Percentiles rank a stretch among this genome's conserved stretches.
Evolutionary conservation across 2,888 invertebrate genomes (phyloP).

Genomic region (Xestia ashworthii): DNA sequence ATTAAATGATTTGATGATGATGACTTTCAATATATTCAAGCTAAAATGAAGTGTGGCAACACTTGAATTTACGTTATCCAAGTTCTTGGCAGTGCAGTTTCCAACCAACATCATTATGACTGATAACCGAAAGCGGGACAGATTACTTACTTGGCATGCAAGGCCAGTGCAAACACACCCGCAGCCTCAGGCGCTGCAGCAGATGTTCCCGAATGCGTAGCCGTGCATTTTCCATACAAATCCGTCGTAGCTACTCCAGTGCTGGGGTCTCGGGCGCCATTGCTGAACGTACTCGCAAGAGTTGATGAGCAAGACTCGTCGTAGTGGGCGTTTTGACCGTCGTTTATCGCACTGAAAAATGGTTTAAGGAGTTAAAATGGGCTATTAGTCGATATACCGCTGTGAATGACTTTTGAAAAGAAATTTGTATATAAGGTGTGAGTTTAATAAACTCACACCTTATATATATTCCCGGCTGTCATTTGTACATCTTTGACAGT

Average conservation of each 20-base stretch:
- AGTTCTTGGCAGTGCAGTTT: neutral
- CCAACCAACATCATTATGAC: neutral
- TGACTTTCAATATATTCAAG: neutral
- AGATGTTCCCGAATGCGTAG: constrained; percentile 99
- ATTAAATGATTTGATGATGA: neutral
- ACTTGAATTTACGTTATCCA: neutral
- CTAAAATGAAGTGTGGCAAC: neutral
- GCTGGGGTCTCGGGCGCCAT: constrained; percentile 99
- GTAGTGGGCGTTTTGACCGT: constrained; percentile 99
- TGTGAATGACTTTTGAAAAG: neutral
- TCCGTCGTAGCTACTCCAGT: constrained; percentile 99
- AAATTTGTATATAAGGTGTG: no score
- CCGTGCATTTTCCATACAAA: constrained; percentile 99
- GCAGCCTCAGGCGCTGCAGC: constrained; percentile 99
- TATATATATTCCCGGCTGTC: neutral
- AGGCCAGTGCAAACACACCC: constrained; percentile 98
- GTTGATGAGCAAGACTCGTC: constrained; percentile 99
- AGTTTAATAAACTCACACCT: neutral
- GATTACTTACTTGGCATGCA: constrained; percentile 96
- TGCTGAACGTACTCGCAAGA: constrained; percentile 99
- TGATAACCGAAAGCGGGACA: neutral
- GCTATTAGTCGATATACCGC: neutral
- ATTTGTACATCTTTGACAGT: no score
- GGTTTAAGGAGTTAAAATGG: neutral
- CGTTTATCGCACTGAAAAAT: constrained; percentile 96